phyloP scores from a whole-genome alignment of 2,888 invertebrate genomes.

The Mythimna pallens region DNA sequence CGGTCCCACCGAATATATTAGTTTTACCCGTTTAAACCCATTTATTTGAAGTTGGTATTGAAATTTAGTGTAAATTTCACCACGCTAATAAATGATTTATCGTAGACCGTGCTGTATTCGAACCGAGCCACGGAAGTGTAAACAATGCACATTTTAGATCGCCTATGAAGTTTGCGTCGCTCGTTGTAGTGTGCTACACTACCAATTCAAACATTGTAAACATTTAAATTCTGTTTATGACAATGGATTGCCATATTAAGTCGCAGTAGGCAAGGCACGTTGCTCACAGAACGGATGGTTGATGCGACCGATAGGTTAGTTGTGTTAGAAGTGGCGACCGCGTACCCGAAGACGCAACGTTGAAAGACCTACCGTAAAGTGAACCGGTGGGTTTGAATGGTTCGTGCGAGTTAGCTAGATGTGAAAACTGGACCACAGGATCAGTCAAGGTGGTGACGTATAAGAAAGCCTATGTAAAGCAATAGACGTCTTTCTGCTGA shows the following conservation, averaged over 20 bases:
- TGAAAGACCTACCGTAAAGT: not conserved
- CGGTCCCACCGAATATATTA: too few species aligned
- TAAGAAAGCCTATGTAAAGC: not conserved
- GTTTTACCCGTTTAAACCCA: not conserved
- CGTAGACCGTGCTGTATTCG: not conserved
- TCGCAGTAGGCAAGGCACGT: not conserved
- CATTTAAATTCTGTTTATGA: not conserved
- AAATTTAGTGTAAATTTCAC: not conserved
- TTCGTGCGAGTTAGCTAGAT: too few species aligned
- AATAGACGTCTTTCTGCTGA: not conserved
- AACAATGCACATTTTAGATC: constrained; percentile 1
- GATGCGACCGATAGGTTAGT: not conserved
- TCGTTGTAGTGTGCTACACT: not conserved
- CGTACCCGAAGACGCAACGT: not conserved
- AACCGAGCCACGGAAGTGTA: not conserved
- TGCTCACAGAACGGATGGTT: not conserved
- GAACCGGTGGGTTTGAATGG: too few species aligned
- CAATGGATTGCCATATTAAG: not conserved
- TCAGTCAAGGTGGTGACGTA: not conserved
- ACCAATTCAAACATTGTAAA: not conserved
- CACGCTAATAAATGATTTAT: not conserved
- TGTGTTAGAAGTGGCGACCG: not conserved
- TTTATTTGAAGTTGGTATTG: not conserved
- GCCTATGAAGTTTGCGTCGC: not conserved
- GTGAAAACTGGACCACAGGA: too few species aligned